Conservation (phyloP, 2,113 vertebrate species). For the Heteronetta atricapilla region DNA sequence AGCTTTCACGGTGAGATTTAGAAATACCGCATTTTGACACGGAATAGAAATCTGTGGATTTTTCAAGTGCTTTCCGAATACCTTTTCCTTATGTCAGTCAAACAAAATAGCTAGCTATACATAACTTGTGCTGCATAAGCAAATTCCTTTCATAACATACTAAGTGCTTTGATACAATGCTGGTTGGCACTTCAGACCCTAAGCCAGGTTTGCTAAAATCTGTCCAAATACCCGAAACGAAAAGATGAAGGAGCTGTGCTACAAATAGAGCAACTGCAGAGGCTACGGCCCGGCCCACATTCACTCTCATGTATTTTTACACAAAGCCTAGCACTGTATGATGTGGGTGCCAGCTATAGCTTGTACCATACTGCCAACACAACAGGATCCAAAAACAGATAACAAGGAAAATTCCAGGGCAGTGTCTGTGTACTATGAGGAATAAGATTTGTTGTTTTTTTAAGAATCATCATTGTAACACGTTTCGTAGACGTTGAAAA, state of each 20-base stretch:
- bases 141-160: background rate
- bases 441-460: background rate
- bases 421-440: background rate
- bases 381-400: conserved; percentile 31
- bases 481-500: background rate
- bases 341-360: conserved; percentile 38
- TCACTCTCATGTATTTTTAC: conserved; percentile 20
- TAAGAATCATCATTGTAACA: background rate
- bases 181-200: background rate
- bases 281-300: background rate
- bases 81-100: background rate
- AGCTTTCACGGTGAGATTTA: background rate
- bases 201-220: conserved; percentile 33
- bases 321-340: conserved; percentile 36
- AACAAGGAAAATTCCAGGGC: conserved; percentile 33
- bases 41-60: background rate
- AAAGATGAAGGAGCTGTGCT: conserved; percentile 42
- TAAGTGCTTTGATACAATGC: background rate
- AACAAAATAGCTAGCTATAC: background rate
- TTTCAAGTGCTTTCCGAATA: background rate
- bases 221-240: background rate
- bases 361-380: conserved; percentile 4
- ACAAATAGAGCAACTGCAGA: conserved; percentile 66
- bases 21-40: background rate
- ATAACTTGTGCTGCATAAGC: background rate